Base-by-base conservation (phyloP, 2,113 vertebrate species). In the Collichthys lucidus region DNA sequence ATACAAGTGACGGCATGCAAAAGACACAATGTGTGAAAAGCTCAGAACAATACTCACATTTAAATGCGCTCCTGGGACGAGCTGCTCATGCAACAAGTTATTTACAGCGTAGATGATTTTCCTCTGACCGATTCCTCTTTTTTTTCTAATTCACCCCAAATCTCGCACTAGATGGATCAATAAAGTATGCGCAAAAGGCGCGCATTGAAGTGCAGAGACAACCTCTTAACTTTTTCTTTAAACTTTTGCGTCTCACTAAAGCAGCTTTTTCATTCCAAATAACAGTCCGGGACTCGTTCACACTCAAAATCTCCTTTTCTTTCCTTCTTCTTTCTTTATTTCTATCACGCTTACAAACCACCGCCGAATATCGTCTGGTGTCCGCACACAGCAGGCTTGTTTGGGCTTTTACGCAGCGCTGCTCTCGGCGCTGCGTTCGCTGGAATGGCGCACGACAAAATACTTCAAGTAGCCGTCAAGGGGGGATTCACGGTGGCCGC, bases 31-130 rank as follows among this genome's bases (percentile, higher is more conserved):
- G 40, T 17, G 60, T 40, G 35, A 40, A 78, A 65, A 5, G 14
- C 35, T 66, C 5, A 64, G 79, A 85, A 44, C 19, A 75, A 78
- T 88, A 92, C 88, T 92, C 81, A 89, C 86, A 73, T 86, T 84
- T 61, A 61, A 72, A 85, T 52, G 67, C 64, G 66, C 75, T 84
- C 69, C 84, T 6, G 59, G 52, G 83, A 70, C 80, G 29, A 80
- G 29, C 11, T 70, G 78, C 63, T 76, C 84, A 53, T 85, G 88
- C 91, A 90, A 90, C 89, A 94, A 92, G 90, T 92, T 85, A 63
- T 62, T 71, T 74, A 65, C 65, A 66, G 74, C 71, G 63, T 57
- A 56, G 59, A 44, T 74, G 77, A 63, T 12, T 55, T 20, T 20
- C 35, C 46, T 69, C 5, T n/a, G 24, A 55, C 50, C 6, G 60